A percentile compares a stretch with the other conserved stretches of the same genome.
phyloP scores from a whole-genome alignment of 2,113 vertebrate genomes.

The Tupaia chinensis region DNA sequence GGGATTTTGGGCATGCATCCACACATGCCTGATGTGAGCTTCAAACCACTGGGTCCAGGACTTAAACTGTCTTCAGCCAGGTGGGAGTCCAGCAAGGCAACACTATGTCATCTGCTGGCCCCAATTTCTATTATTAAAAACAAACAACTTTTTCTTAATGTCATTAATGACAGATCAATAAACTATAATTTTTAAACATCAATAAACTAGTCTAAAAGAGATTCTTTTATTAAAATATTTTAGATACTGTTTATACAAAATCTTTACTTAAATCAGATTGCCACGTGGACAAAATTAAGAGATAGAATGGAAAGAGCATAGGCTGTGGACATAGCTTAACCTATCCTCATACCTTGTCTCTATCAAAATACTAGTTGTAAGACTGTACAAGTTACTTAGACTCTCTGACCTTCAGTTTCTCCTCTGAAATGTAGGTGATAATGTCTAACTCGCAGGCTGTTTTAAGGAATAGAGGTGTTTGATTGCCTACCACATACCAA shows the following conservation, averaged over 20 bases:
- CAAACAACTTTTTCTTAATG: no score
- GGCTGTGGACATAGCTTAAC: conserved; percentile 5
- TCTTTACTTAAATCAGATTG: conserved; percentile 50
- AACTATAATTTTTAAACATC: conserved; percentile 20
- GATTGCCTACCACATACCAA: background rate
- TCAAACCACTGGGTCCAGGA: no score
- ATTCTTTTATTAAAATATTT: conserved; percentile 54
- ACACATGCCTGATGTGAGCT: no score
- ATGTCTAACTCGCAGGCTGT: background rate
- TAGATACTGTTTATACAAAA: conserved; percentile 48
- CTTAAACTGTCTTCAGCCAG: no score
- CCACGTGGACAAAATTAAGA: conserved; percentile 43
- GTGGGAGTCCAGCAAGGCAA: no score
- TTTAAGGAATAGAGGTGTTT: conserved; percentile 42
- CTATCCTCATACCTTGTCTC: background rate
- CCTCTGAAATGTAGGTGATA: background rate
- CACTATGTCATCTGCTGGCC: no score
- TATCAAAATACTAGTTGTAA: background rate
- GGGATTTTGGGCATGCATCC: no score
- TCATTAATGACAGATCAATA: no score
- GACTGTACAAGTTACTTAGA: background rate
- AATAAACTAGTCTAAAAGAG: conserved; percentile 31
- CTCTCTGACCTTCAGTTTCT: background rate
- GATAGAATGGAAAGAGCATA: background rate
- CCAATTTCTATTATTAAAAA: no score